These are phyloP conservation scores for Nannospalax galili DNA, from an alignment of 2,113 vertebrate genomes.

Conservation along the genomic window DNA sequence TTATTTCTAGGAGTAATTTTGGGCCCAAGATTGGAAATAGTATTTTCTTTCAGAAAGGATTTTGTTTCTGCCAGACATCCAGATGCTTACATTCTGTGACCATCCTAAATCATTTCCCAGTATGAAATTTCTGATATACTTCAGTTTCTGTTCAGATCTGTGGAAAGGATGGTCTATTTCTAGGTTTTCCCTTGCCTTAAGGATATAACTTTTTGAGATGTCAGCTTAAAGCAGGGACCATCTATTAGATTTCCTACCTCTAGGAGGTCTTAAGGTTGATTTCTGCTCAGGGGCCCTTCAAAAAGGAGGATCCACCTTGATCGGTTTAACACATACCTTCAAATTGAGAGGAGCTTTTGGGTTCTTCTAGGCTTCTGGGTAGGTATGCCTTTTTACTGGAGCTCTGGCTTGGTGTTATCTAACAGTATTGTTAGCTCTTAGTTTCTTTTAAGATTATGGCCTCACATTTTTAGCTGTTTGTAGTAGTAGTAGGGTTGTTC, in stretches of 20 bases:
- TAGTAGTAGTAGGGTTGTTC: neutral
- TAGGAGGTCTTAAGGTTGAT: neutral
- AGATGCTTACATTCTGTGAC: neutral
- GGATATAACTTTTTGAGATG: neutral
- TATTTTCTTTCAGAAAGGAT: neutral
- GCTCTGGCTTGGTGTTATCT: neutral
- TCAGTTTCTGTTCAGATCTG: neutral
- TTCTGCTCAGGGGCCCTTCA: neutral
- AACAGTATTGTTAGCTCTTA: neutral
- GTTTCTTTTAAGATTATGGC: constrained; percentile 10
- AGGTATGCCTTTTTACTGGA: neutral
- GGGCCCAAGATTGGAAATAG: neutral
- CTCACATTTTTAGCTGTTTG: constrained; percentile 13
- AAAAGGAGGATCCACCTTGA: neutral
- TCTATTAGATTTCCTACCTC: neutral
- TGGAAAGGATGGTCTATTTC: neutral
- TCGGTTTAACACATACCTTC: neutral
- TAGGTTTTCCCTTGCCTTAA: neutral
- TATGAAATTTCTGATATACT: neutral
- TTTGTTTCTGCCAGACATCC: constrained; percentile 2
- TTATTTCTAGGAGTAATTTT: constrained; percentile 33
- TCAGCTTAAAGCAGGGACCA: neutral
- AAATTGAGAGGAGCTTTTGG: neutral
- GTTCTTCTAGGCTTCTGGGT: neutral
- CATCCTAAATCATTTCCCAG: neutral